phyloP scores from a whole-genome alignment of 35 echinoderm and acorn worm species.

The Lytechinus pictus region DNA sequence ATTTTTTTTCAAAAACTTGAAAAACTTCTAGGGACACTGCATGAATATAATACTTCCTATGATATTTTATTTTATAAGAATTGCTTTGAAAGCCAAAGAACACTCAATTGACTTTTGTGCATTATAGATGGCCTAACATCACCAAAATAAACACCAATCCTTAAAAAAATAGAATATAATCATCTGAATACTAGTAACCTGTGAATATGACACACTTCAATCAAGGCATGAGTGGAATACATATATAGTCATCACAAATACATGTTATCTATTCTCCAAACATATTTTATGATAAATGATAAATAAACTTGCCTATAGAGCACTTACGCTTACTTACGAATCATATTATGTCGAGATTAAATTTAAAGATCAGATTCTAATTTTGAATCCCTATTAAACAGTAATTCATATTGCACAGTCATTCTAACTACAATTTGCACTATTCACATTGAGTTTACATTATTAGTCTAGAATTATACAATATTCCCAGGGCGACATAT shows the following conservation, averaged over 20 bases:
- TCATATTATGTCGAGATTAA: background rate
- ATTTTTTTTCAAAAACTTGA: background rate
- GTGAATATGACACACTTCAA: conserved; percentile 6
- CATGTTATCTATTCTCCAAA: background rate
- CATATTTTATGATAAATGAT: background rate
- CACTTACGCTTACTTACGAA: background rate
- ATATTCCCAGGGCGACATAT: too few relatives aligned
- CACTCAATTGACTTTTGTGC: background rate
- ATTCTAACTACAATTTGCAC: background rate
- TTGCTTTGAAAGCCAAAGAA: background rate
- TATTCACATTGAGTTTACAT: background rate
- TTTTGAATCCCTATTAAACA: background rate
- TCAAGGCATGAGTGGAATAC: background rate
- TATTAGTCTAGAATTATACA: too few relatives aligned
- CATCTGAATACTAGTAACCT: background rate
- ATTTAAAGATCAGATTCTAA: background rate
- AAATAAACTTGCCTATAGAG: too few relatives aligned
- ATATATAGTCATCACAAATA: background rate
- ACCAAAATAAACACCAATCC: background rate
- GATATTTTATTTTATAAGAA: background rate
- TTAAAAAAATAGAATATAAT: background rate
- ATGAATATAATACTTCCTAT: background rate
- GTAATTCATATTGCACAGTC: background rate
- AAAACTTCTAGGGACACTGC: background rate
- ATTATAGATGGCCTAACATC: background rate